Conservation (phyloP, 2,113 vertebrate species). For the Odontesthes bonariensis region DNA sequence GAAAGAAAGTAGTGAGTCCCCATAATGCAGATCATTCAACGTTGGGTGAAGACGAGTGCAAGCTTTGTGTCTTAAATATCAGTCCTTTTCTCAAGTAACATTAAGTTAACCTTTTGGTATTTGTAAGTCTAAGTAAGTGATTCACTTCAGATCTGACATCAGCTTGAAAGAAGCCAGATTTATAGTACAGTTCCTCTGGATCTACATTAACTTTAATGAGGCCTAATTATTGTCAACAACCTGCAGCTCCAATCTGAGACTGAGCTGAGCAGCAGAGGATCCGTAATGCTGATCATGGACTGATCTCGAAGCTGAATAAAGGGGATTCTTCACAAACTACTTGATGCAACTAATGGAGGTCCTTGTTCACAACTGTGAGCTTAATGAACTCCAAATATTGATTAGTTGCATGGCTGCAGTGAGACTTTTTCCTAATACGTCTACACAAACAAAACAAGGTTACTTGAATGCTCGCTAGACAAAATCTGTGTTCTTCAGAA, state of each 20-base stretch:
- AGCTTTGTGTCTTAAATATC: neutral
- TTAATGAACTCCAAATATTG: constrained; percentile 13
- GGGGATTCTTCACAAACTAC: neutral
- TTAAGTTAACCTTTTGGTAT: neutral
- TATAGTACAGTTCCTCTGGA: neutral
- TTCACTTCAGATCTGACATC: neutral
- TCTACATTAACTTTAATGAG: constrained; percentile 6
- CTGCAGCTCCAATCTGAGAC: constrained; percentile 1
- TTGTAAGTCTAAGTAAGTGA: no score
- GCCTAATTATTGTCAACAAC: constrained; percentile 10
- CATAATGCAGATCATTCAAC: neutral
- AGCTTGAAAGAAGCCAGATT: neutral
- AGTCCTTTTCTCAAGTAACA: neutral
- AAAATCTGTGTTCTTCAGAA: neutral
- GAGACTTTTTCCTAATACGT: neutral
- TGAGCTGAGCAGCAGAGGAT: neutral
- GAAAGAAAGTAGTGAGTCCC: neutral
- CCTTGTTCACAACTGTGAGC: neutral
- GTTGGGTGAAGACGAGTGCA: neutral
- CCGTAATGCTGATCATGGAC: neutral
- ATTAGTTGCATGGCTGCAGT: neutral
- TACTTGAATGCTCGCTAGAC: neutral
- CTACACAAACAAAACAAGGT: neutral
- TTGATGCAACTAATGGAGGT: constrained; percentile 10
- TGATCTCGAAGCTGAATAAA: neutral